Evolutionary conservation across 2,113 vertebrate species (phyloP).

Genomic region (Thomomys bottae): DNA sequence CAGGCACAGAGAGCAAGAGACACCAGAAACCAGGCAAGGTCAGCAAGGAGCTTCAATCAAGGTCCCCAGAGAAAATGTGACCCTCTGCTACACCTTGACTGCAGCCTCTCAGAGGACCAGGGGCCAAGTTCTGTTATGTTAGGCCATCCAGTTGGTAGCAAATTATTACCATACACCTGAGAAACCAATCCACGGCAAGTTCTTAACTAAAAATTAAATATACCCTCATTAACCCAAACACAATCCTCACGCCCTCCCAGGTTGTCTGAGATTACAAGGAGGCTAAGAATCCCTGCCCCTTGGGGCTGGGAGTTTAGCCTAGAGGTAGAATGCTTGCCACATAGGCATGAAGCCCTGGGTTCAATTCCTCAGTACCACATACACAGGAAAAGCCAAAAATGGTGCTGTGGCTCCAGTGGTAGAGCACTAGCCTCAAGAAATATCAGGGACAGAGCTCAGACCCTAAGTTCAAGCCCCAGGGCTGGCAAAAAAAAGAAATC

Average conservation of each 20-base stretch:
- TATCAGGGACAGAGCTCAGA: too few relatives aligned
- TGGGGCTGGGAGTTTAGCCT: too few relatives aligned
- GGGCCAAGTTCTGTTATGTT: background rate
- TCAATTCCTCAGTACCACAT: too few relatives aligned
- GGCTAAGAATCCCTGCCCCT: background rate
- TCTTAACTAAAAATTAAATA: background rate
- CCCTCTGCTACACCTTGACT: background rate
- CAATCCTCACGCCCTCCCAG: background rate
- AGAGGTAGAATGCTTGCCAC: too few relatives aligned
- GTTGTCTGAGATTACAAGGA: too few relatives aligned
- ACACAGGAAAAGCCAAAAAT: too few relatives aligned
- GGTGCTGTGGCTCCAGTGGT: too few relatives aligned
- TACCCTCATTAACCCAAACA: background rate
- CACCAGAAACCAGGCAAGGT: background rate
- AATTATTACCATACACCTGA: background rate
- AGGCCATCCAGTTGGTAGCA: background rate
- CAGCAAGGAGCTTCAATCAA: rapidly evolving
- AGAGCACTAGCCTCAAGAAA: too few relatives aligned
- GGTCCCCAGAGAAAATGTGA: background rate
- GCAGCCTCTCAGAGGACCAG: background rate
- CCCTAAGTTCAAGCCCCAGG: too few relatives aligned
- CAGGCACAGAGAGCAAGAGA: background rate
- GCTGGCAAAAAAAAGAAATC: too few relatives aligned
- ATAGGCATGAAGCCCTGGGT: too few relatives aligned
- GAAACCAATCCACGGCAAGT: background rate